Percentiles rank a stretch among this genome's conserved stretches.
These are phyloP conservation scores for Idris sp. DNA, from an alignment of 1,140 invertebrate genomes.

Conservation along the genomic window DNA sequence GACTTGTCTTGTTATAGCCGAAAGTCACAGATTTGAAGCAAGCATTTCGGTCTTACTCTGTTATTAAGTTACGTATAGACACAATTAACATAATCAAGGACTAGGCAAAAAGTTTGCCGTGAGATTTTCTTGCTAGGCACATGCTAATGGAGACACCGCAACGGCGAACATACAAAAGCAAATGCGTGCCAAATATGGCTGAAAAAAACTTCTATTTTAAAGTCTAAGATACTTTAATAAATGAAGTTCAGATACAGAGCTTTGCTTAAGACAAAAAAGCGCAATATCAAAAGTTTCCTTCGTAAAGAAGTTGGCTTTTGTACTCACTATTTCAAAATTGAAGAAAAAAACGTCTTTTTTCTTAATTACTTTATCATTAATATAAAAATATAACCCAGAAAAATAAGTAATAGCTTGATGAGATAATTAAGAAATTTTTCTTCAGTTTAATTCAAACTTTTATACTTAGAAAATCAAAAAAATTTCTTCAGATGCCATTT, in stretches of 20 bases:
- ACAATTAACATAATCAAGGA: constrained; percentile 36
- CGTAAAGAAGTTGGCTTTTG: constrained; percentile 10
- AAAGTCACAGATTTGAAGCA: too few species aligned
- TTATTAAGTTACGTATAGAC: constrained; percentile 16
- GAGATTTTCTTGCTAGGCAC: constrained; percentile 12
- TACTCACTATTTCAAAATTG: constrained; percentile 16
- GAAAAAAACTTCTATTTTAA: constrained; percentile 41
- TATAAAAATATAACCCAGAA: too few species aligned
- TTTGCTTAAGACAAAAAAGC: constrained; percentile 16
- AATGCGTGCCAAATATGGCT: constrained; percentile 40
- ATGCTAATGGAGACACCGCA: constrained; percentile 37
- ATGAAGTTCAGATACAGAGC: constrained; percentile 25
- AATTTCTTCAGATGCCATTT: constrained; percentile 62
- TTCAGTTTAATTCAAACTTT: too few species aligned
- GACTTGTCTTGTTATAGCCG: too few species aligned
- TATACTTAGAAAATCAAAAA: too few species aligned
- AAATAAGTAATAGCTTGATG: too few species aligned
- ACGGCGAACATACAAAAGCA: constrained; percentile 20
- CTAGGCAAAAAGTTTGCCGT: constrained; percentile 21
- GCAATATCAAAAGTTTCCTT: constrained; percentile 24
- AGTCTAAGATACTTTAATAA: constrained; percentile 45
- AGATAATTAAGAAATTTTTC: too few species aligned
- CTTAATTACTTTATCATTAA: too few species aligned
- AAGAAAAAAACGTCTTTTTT: not conserved
- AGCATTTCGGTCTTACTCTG: not conserved